Base-by-base conservation (phyloP, 2,888 invertebrate species). In the Drosophila recens region DNA sequence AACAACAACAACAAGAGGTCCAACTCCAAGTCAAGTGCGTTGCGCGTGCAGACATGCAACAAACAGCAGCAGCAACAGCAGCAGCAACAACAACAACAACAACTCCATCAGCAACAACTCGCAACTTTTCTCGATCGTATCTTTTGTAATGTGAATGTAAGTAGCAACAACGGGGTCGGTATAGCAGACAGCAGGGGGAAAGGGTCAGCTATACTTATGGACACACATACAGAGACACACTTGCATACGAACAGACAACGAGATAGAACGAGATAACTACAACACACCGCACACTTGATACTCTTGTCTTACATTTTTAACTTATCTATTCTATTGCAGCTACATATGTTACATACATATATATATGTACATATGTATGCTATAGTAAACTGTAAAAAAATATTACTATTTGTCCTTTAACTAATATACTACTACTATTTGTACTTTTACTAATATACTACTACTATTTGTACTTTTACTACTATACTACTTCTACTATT, bases 21-120 rank as follows among this genome's bases (percentile, higher is more conserved):
- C 71, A 64, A 30, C 67, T 66, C 43, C 59, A 75, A 75, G 73
- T 67, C 80, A 79, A 77, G 73, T 80, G 78, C 80, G 82, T 68
- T 77, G 84, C 81, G 79, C 81, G 82, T 85, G 82, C 82, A 85
- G 82, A 82, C 86, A 82, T 85, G 82, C 86, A 79, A 77, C 74
- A 82, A 67, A 77, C 59, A 58, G 53, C 66, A 46, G 48, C 57
- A 63, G 23, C 63, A 58, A 5, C 56, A 58, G 11, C 65, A 63
- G 30, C 68, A 69, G n/a, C 54, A 58, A 30, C 69, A 34, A 5
- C 40, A 36, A 42, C 51, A 17, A 34, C 30, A 38, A 17, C 53
- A 48, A 9, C 49, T 30, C 23, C 59, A 57, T n/a, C 58, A 45
- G 36, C 52, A 51, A 10, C 51, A 40, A 30, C 33, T 17, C 51